Evolutionary conservation across 1,140 invertebrate genomes (phyloP), one percentile per base, ranked within the genome.

Genomic region (Aphelenchoides besseyi): DNA sequence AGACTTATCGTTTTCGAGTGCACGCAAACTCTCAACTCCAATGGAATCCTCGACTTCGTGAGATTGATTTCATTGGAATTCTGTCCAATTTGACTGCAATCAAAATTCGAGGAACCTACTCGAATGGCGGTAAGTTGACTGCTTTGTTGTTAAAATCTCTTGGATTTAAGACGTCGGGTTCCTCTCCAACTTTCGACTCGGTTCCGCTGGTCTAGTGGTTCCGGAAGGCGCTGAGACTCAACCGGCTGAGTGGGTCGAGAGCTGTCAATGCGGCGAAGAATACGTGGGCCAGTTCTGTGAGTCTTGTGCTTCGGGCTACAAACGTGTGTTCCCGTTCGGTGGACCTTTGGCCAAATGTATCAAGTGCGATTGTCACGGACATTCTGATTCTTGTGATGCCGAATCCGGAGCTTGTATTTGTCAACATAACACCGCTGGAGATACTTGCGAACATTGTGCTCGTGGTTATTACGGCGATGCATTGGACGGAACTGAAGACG

Each of bases 381-480:
- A 98, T 84, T 94, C 95, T 0, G 91, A 95, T 69, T 92, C 92
- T 77, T 98, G 96, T 86, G 95, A 98, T 80, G 90, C 92, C 5
- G 92, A 95, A 81, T 92, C 92, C 57, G 94, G 92, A 91, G 85
- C 82, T 81, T 81, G 66, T 63, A 52, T 55, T 68, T 79, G 78
- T 54, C 70, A 88, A 90, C 77, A 98, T 85, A 95, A 98, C 82
- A 98, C 96, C 0, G 90, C 90, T 18, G 96, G 96, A 5, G 91
- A 92, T 64, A 94, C 94, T 83, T 98, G 95, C 84, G 93, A 97
- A 79, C 87, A 91, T 0, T 98, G 96, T 86, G 90, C 90, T 16
- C 89, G 91, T 73, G 95, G 95, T 64, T 98, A 89, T 87, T 98
- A 98, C 84, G 96, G 96, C 28, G 92, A 97, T 85, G 91, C 95